Percentiles rank a stretch among this genome's conserved stretches.
phyloP scores from a whole-genome alignment of 2,797 vertebrate genomes.

The Netta rufina region DNA sequence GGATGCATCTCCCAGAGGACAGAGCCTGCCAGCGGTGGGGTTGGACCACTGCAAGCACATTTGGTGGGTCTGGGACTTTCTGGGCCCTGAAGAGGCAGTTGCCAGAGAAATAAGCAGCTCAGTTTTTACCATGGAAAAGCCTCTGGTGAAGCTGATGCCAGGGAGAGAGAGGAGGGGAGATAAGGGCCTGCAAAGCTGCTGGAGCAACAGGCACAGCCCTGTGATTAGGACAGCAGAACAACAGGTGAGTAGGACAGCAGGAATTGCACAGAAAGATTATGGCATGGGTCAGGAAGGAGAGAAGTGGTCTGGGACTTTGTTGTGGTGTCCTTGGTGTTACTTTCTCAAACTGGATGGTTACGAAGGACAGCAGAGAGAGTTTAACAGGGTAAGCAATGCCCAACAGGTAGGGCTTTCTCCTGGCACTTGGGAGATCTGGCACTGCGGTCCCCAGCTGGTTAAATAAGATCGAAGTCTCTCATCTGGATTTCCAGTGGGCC shows the following conservation, averaged over 20 bases:
- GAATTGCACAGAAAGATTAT: neutral
- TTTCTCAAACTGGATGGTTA: neutral
- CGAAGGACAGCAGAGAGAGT: neutral
- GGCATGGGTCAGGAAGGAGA: rapidly evolving
- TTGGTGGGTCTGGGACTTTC: neutral
- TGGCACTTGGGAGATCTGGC: neutral
- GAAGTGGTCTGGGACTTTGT: neutral
- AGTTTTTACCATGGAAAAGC: neutral
- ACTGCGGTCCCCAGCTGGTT: neutral
- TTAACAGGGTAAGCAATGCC: neutral
- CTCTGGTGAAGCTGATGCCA: neutral
- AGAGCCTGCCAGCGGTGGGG: rapidly evolving
- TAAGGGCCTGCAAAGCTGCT: neutral
- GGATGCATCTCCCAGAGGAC: rapidly evolving
- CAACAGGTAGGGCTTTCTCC: neutral
- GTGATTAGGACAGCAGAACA: too few species aligned
- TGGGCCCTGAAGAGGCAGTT: neutral
- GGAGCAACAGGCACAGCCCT: neutral
- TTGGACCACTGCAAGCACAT: rapidly evolving
- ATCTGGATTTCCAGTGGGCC: rapidly evolving
- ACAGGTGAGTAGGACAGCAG: too few species aligned
- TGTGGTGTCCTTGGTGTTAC: neutral
- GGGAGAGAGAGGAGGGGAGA: neutral
- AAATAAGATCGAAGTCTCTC: neutral
- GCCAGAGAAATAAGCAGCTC: neutral